Percentiles rank a stretch among this genome's conserved stretches.
phyloP scores from a whole-genome alignment of 2,113 vertebrate genomes.

The Siniperca knerii region DNA sequence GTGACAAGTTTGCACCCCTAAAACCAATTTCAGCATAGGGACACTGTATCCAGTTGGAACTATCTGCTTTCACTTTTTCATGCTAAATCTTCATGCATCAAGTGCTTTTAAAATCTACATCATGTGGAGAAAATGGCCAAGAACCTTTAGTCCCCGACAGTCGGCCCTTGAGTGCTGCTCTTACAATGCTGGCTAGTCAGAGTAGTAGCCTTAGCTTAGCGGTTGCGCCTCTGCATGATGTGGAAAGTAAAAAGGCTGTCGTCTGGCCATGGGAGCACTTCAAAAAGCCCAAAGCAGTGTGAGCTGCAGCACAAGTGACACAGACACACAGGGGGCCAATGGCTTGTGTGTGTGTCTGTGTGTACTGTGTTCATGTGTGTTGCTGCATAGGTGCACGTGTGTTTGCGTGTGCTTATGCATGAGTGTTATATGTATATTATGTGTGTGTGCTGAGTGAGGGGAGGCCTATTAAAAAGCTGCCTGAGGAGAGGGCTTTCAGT shows the following conservation, averaged over 20 bases:
- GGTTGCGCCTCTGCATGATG: constrained; percentile 63
- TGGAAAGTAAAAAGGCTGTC: constrained; percentile 73
- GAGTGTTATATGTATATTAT: constrained; percentile 41
- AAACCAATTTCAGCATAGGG: not conserved
- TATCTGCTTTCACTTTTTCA: constrained; percentile 41
- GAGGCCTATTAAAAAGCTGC: constrained; percentile 79
- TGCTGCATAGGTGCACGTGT: constrained; percentile 41
- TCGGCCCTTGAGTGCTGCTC: constrained; percentile 56
- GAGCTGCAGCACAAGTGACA: constrained; percentile 68
- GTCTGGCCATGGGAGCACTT: constrained; percentile 75
- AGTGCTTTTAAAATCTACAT: constrained; percentile 68
- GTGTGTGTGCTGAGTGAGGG: constrained; percentile 40
- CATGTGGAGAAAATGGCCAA: constrained; percentile 51
- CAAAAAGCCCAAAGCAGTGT: constrained; percentile 76
- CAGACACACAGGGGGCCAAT: constrained; percentile 57
- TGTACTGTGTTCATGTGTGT: constrained; percentile 31
- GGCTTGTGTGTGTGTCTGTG: constrained; percentile 45
- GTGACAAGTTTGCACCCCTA: too few relatives aligned
- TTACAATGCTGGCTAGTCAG: constrained; percentile 45
- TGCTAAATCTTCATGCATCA: constrained; percentile 33
- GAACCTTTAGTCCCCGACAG: constrained; percentile 50
- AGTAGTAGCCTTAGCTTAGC: constrained; percentile 58
- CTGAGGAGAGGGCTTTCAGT: constrained; percentile 82
- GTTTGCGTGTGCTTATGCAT: constrained; percentile 27
- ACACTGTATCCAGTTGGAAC: not conserved